Percentiles rank a stretch among this genome's conserved stretches.
phyloP scores from a whole-genome alignment of 2,888 invertebrate species.

The Pteria penguin region DNA sequence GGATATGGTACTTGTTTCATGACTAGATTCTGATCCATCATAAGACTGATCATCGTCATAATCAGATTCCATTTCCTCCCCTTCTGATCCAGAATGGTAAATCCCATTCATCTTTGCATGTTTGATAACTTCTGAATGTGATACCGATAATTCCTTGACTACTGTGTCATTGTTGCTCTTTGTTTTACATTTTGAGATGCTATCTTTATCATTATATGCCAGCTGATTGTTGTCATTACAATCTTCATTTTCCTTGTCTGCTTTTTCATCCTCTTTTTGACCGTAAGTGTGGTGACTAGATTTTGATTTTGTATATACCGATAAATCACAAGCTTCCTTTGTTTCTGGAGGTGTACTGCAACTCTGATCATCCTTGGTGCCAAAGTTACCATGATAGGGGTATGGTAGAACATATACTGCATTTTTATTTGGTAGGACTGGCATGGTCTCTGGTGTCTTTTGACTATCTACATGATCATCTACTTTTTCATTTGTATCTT shows the following conservation, averaged over 20 bases:
- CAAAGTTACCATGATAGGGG: conserved; percentile 46
- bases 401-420: conserved; percentile 77
- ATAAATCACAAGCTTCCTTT: conserved; percentile 59
- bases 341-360: conserved; percentile 19
- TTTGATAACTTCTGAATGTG: not conserved
- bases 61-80: conserved; percentile 59
- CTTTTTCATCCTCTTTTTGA: conserved; percentile 56
- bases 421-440: conserved; percentile 75
- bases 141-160: not conserved
- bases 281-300: conserved; percentile 20
- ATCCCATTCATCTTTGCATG: conserved; percentile 15
- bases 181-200: not conserved
- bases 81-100: conserved; percentile 40
- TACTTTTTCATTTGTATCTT: conserved; percentile 3
- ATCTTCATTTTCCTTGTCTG: conserved; percentile 50
- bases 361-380: conserved; percentile 5
- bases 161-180: not conserved
- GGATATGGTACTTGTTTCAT: conserved; percentile 45
- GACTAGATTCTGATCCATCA: conserved; percentile 61
- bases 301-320: conserved; percentile 51
- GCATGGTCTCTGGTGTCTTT: not conserved
- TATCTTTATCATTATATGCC: conserved; percentile 25
- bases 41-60: conserved; percentile 57
- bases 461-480: not conserved
- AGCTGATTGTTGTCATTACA: conserved; percentile 40